Evolutionary conservation across 1,140 invertebrate genomes (phyloP).

Genomic region (Papilio glaucus): DNA sequence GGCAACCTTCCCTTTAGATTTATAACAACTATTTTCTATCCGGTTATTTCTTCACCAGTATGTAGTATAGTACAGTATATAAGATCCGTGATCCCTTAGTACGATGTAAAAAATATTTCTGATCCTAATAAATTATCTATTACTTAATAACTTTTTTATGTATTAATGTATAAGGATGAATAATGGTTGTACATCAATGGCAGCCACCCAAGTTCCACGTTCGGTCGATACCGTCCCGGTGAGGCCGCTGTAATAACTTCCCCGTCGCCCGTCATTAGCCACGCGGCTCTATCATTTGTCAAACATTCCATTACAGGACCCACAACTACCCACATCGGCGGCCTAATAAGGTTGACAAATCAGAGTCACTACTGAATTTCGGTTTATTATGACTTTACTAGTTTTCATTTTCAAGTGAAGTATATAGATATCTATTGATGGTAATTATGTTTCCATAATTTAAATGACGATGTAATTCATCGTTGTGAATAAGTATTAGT

Average conservation of each 20-base stretch:
- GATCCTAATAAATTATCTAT: constrained; percentile 14
- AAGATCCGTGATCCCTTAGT: not conserved
- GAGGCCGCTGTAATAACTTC: constrained; percentile 39
- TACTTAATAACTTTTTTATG: constrained; percentile 30
- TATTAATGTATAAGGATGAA: constrained; percentile 23
- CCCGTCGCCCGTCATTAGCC: constrained; percentile 42
- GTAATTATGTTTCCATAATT: too few species aligned
- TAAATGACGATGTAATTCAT: too few species aligned
- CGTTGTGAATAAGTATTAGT: too few species aligned
- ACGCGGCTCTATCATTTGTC: constrained; percentile 40
- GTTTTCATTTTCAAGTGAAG: not conserved
- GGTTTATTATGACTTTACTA: not conserved
- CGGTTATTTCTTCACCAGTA: too few species aligned
- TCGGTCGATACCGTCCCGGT: not conserved
- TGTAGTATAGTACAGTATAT: not conserved
- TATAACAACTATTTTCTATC: too few species aligned
- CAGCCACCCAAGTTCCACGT: constrained; percentile 40
- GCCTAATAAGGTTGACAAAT: constrained; percentile 26
- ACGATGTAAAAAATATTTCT: not conserved
- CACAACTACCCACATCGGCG: not conserved
- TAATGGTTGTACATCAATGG: constrained; percentile 18
- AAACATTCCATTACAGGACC: constrained; percentile 38
- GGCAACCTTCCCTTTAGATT: too few species aligned
- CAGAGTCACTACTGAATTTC: not conserved
- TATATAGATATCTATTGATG: too few species aligned